Conservation (phyloP, 2,797 vertebrate species). For the Lepilemur ruficaudatus region DNA sequence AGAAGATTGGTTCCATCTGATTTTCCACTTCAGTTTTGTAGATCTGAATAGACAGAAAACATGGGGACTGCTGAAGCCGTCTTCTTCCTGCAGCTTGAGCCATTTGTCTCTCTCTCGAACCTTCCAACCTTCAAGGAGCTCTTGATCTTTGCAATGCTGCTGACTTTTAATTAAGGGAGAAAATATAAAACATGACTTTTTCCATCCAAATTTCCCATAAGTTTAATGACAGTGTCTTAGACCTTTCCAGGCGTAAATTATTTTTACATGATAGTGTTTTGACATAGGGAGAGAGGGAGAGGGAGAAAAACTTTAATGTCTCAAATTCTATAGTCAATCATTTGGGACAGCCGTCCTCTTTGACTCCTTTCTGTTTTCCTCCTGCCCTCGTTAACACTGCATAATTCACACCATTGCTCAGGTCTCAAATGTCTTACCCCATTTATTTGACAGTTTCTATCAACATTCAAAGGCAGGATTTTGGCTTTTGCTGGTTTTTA, state of each 20-base stretch:
- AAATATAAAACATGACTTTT: neutral
- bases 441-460: neutral
- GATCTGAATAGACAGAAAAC: neutral
- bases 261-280: neutral
- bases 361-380: neutral
- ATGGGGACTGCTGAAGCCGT: neutral
- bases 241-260: neutral
- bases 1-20: neutral
- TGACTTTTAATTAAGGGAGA: neutral
- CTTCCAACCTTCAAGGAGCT: neutral
- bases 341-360: neutral
- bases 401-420: neutral
- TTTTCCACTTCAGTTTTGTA: neutral
- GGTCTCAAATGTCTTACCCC: neutral
- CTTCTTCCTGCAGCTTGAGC: neutral
- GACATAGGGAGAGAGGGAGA: neutral
- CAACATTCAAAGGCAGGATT: neutral
- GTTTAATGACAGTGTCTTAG: neutral
- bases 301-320: neutral
- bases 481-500: constrained; percentile 16
- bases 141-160: neutral
- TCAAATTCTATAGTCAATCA: neutral
- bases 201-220: neutral
- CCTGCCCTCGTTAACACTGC: neutral
- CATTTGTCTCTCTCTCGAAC: neutral